A percentile compares a stretch with the other conserved stretches of the same genome.
These are phyloP conservation scores for Battus philenor DNA, from an alignment of 1,140 invertebrate species.

Conservation along the genomic window DNA sequence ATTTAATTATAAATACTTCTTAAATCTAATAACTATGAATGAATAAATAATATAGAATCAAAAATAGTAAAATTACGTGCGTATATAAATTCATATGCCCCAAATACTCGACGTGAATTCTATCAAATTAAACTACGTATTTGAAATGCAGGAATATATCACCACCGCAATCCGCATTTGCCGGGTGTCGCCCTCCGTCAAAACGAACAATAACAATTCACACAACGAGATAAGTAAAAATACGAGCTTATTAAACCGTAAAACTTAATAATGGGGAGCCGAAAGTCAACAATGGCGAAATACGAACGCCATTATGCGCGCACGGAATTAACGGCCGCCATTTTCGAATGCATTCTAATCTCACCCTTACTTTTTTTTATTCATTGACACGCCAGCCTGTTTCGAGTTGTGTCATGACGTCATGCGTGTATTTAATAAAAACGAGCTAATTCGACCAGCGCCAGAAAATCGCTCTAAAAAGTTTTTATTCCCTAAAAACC, in stretches of 20 bases:
- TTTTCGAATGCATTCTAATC: constrained; percentile 17
- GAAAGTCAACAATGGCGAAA: constrained; percentile 66
- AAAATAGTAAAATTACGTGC: too few species aligned
- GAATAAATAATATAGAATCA: too few species aligned
- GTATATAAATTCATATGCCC: too few species aligned
- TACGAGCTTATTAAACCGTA: constrained; percentile 73
- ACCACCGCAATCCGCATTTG: constrained; percentile 10
- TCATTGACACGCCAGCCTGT: constrained; percentile 7
- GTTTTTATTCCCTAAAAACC: too few species aligned
- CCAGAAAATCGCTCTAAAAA: too few species aligned
- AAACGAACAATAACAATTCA: constrained; percentile 63
- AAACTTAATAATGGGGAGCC: constrained; percentile 66
- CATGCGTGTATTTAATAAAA: too few species aligned
- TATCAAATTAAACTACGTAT: too few species aligned
- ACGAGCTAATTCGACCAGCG: too few species aligned
- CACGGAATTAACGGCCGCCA: constrained; percentile 29
- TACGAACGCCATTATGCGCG: constrained; percentile 13
- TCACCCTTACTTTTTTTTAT: constrained; percentile 18
- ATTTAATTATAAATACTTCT: too few species aligned
- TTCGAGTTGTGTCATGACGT: constrained; percentile 4
- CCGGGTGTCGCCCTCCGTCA: constrained; percentile 30
- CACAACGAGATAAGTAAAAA: constrained; percentile 68
- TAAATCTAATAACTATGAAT: too few species aligned
- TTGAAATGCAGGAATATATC: constrained; percentile 3
- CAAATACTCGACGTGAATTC: too few species aligned